Evolutionary conservation across 2,113 vertebrate genomes (phyloP).

Genomic region (Elephas maximus): DNA sequence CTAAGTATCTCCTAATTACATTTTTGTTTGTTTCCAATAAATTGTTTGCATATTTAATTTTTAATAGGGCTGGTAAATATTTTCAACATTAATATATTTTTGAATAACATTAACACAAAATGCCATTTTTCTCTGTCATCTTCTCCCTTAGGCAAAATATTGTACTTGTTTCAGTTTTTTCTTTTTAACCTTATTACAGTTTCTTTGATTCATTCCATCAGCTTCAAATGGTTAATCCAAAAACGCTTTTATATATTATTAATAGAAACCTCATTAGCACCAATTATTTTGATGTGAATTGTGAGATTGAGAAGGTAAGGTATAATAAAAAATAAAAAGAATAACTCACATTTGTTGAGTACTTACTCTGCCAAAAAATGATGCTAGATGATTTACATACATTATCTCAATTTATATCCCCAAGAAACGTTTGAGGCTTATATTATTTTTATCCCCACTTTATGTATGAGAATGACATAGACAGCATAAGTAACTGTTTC

Average conservation of each 20-base stretch:
- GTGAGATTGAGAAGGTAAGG: neutral
- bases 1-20: neutral
- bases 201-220: neutral
- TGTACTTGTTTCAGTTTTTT: neutral
- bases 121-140: neutral
- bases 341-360: neutral
- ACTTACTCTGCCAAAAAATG: neutral
- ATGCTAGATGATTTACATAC: neutral
- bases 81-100: neutral
- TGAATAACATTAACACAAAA: neutral
- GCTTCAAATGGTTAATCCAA: neutral
- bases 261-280: neutral
- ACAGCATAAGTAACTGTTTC: neutral
- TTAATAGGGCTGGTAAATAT: neutral
- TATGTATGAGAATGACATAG: neutral
- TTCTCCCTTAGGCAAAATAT: conserved; percentile 23
- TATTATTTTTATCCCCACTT: neutral
- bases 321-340: neutral
- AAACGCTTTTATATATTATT: neutral
- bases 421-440: neutral
- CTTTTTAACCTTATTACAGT: neutral
- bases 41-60: conserved; percentile 21
- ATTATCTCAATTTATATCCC: neutral
- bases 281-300: neutral
- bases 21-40: neutral